Conservation (phyloP, 2,888 invertebrate species). For the Rhagium mordax region DNA sequence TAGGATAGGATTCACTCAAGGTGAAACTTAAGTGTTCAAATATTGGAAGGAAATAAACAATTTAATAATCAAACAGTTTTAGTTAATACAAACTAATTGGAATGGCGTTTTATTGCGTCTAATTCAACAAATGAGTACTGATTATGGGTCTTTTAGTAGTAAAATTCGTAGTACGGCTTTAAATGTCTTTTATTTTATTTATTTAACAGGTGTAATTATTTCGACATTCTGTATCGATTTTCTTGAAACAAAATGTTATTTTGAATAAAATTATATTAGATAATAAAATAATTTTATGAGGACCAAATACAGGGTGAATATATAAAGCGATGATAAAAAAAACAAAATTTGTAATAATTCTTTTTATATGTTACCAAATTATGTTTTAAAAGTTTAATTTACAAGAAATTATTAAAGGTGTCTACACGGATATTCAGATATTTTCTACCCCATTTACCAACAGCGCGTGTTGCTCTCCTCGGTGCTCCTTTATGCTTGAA, state of each 20-base stretch:
- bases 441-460: too few species aligned
- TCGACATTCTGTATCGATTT: not conserved
- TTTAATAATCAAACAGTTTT: not conserved
- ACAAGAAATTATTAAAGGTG: too few species aligned
- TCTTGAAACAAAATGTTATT: not conserved
- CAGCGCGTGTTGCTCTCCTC: too few species aligned
- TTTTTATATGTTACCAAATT: too few species aligned
- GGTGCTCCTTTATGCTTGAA: too few species aligned
- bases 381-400: too few species aligned
- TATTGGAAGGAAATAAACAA: slow-evolving; percentile 39
- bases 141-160: not conserved
- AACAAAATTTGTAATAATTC: too few species aligned
- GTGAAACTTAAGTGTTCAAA: slow-evolving; percentile 34
- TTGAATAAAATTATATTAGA: not conserved
- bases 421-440: too few species aligned
- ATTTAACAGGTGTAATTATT: not conserved
- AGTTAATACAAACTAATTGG: not conserved
- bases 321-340: too few species aligned
- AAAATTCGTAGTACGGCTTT: not conserved
- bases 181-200: not conserved
- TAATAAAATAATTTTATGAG: too few species aligned
- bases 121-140: not conserved
- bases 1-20: slow-evolving; percentile 28
- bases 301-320: too few species aligned
- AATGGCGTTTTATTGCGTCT: not conserved